Conservation (phyloP, 2,797 vertebrate species). For the Pygocentrus nattereri region DNA sequence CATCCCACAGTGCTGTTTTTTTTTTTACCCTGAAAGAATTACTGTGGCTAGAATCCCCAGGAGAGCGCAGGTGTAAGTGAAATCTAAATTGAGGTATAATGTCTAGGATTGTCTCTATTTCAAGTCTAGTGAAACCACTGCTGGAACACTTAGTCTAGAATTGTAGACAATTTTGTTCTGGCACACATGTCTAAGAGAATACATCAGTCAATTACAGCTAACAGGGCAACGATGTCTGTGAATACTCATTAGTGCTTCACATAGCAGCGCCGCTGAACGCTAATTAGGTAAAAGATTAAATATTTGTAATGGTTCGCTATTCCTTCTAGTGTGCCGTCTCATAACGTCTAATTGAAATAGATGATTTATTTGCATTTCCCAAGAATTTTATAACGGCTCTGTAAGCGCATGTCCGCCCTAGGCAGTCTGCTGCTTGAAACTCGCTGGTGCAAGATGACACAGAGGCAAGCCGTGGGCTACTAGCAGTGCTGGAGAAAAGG, state of each 20-base stretch:
- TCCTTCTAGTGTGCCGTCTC: not conserved
- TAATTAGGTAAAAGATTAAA: conserved; percentile 29
- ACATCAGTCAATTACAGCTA: conserved; percentile 3
- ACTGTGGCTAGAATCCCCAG: conserved; percentile 10
- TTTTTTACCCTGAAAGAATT: not conserved
- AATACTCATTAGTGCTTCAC: not conserved
- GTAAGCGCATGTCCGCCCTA: not conserved
- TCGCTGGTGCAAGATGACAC: not conserved
- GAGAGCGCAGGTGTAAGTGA: conserved; percentile 8
- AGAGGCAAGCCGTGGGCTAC: not conserved
- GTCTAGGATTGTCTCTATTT: conserved; percentile 8
- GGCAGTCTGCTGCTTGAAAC: not conserved
- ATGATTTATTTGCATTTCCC: not conserved
- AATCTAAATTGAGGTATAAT: conserved; percentile 21
- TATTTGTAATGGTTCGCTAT: not conserved
- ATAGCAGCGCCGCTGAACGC: not conserved
- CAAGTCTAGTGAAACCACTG: not conserved
- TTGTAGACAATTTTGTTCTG: not conserved
- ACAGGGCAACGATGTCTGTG: not conserved
- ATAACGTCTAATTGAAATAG: not conserved
- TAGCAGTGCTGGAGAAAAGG: not conserved
- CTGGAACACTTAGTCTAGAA: not conserved
- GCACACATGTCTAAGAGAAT: not conserved
- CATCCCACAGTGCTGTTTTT: not conserved
- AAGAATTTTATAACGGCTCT: too few species aligned